Percentiles rank a stretch among this genome's conserved stretches.
Evolutionary conservation across 2,888 invertebrate genomes (phyloP).

Genomic region (Drosophila cognata): DNA sequence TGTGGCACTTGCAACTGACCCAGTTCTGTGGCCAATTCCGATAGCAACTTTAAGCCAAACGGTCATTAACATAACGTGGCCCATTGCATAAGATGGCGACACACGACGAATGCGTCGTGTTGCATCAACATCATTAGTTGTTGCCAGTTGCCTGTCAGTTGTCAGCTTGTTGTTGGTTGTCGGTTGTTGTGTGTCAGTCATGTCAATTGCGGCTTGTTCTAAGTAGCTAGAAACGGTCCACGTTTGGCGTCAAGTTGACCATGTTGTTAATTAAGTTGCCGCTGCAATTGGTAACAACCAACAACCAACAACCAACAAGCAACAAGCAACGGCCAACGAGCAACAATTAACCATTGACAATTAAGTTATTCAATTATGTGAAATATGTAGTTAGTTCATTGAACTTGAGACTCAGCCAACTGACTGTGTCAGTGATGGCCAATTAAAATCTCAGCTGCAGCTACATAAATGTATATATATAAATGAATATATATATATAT

Average conservation of each 20-base stretch:
- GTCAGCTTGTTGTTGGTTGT: neutral
- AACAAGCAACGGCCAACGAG: neutral
- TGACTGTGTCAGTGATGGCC: conserved; percentile 4
- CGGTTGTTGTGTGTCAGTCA: conserved; percentile 22
- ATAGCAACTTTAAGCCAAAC: conserved; percentile 30
- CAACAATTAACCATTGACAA: conserved; percentile 11
- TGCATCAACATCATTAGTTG: conserved; percentile 35
- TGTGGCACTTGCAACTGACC: conserved; percentile 36
- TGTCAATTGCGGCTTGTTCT: conserved; percentile 39
- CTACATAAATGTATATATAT: neutral
- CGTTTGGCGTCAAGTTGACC: conserved; percentile 13
- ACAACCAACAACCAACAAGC: neutral
- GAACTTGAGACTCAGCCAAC: conserved; percentile 36
- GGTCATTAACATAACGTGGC: conserved; percentile 51
- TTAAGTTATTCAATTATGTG: conserved; percentile 36
- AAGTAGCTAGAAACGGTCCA: conserved; percentile 1
- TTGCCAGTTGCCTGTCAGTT: conserved; percentile 13
- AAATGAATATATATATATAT: neutral
- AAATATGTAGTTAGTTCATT: conserved; percentile 28
- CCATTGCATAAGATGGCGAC: conserved; percentile 40
- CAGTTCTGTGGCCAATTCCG: conserved; percentile 47
- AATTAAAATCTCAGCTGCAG: conserved; percentile 15
- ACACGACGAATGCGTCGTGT: conserved; percentile 31
- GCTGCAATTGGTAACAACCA: conserved; percentile 22
- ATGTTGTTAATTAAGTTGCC: conserved; percentile 42